A percentile compares a stretch with the other conserved stretches of the same genome.
Conservation (phyloP, 2,113 vertebrate genomes). For the Platysternon megacephalum region DNA sequence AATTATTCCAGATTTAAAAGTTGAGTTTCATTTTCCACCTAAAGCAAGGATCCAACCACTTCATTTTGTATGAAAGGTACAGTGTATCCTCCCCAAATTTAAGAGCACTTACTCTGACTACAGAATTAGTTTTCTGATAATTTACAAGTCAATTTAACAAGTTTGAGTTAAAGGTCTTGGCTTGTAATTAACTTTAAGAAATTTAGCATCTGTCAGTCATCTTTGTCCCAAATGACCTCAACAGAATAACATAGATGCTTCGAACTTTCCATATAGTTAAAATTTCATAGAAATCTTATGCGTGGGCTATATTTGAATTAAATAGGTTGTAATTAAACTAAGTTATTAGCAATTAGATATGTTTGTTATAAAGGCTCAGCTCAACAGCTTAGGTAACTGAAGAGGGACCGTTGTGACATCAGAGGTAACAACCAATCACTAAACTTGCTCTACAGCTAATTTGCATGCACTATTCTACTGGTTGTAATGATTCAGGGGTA, state of each 20-base stretch:
- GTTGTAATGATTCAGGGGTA: neutral
- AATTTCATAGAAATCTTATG: neutral
- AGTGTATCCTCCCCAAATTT: neutral
- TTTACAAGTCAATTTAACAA: conserved; percentile 31
- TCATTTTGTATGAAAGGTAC: neutral
- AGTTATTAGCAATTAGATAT: neutral
- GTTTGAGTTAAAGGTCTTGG: conserved; percentile 7
- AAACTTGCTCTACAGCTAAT: neutral
- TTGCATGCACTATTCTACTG: neutral
- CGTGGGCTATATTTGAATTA: neutral
- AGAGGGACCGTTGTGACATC: neutral
- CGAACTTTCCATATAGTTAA: neutral
- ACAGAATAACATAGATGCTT: conserved; percentile 15
- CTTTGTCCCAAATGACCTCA: neutral
- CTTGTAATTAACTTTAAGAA: conserved; percentile 7
- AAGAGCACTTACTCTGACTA: neutral
- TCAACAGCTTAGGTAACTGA: neutral
- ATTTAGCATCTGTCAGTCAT: neutral
- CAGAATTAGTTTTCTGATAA: neutral
- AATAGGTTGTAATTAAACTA: neutral
- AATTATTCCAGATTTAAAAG: neutral
- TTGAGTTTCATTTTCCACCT: neutral
- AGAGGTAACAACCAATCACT: neutral
- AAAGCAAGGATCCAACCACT: neutral
- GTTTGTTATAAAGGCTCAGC: neutral